Evolutionary conservation across 2,888 invertebrate genomes (phyloP).

Genomic region (Athalia cordata): DNA sequence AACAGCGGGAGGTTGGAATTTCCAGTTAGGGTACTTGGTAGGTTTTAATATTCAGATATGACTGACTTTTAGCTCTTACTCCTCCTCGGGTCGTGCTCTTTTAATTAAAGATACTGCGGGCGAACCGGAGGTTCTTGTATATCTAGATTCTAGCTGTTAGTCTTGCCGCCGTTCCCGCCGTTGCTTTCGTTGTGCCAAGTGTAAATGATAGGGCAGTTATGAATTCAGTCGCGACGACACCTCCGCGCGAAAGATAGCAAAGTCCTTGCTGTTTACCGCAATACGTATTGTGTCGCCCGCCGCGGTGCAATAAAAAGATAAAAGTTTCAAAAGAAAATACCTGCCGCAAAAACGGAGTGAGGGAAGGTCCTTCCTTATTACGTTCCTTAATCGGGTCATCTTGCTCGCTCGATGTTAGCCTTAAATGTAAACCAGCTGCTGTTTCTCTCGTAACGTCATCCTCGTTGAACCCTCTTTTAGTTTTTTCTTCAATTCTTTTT

Average conservation of each 20-base stretch:
- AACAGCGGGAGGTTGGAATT: not conserved
- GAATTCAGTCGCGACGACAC: slow-evolving; percentile 50
- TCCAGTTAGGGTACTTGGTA: slow-evolving; percentile 25
- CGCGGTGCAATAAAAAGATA: slow-evolving; percentile 52
- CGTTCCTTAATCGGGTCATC: slow-evolving; percentile 34
- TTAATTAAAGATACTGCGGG: slow-evolving; percentile 69
- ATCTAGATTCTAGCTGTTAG: slow-evolving; percentile 30
- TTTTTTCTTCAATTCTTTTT: not conserved
- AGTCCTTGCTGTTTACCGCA: slow-evolving; percentile 21
- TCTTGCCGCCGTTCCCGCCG: not conserved
- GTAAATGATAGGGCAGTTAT: slow-evolving; percentile 73
- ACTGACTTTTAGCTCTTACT: slow-evolving; percentile 33
- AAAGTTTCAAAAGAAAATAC: slow-evolving; percentile 50
- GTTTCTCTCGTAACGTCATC: not conserved
- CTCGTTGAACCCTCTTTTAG: not conserved
- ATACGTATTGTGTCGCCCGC: slow-evolving; percentile 40
- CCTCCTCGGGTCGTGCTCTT: slow-evolving; percentile 52
- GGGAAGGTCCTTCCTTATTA: slow-evolving; percentile 24
- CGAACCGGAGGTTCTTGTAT: not conserved
- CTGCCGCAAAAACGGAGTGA: not conserved
- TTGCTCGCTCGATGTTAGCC: slow-evolving; percentile 18
- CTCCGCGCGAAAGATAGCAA: slow-evolving; percentile 43
- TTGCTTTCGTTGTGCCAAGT: slow-evolving; percentile 56
- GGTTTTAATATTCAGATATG: slow-evolving; percentile 43
- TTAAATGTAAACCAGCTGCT: slow-evolving; percentile 38